Evolutionary conservation across 2,888 invertebrate species (phyloP).

Genomic region (Clivina fossor): DNA sequence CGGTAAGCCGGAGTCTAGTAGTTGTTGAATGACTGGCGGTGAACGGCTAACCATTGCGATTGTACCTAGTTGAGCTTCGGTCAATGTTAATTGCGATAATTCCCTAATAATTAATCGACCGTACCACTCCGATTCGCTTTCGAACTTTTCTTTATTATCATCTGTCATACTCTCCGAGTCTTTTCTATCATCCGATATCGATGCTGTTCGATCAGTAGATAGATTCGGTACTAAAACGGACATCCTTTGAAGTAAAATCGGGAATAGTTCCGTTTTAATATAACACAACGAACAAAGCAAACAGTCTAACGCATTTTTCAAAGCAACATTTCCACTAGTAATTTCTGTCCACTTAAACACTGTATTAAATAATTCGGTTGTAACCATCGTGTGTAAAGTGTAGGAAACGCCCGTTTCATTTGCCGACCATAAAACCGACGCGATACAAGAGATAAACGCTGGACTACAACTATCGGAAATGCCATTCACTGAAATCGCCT

Average conservation of each 20-base stretch:
- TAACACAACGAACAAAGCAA: constrained; percentile 85
- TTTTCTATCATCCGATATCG: constrained; percentile 62
- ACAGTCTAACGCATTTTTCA: constrained; percentile 84
- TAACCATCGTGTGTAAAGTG: constrained; percentile 68
- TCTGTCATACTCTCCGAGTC: constrained; percentile 66
- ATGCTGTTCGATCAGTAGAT: constrained; percentile 56
- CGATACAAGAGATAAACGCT: constrained; percentile 74
- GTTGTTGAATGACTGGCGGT: constrained; percentile 70
- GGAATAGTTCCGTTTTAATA: constrained; percentile 77
- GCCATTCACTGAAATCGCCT: constrained; percentile 49
- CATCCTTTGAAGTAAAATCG: constrained; percentile 70
- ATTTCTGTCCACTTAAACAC: constrained; percentile 76
- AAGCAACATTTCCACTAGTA: constrained; percentile 68
- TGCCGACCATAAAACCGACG: constrained; percentile 78
- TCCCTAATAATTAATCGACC: constrained; percentile 60
- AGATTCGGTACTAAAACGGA: constrained; percentile 62
- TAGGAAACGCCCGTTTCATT: constrained; percentile 64
- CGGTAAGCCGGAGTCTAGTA: constrained; percentile 76
- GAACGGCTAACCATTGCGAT: constrained; percentile 81
- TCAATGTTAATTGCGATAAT: constrained; percentile 58
- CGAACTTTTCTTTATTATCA: constrained; percentile 62
- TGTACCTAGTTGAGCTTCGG: constrained; percentile 70
- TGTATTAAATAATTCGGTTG: constrained; percentile 73
- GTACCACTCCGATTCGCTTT: constrained; percentile 60
- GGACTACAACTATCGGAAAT: constrained; percentile 52